Conservation (phyloP, 1,140 invertebrate species). For the Bombus vancouverensis region DNA sequence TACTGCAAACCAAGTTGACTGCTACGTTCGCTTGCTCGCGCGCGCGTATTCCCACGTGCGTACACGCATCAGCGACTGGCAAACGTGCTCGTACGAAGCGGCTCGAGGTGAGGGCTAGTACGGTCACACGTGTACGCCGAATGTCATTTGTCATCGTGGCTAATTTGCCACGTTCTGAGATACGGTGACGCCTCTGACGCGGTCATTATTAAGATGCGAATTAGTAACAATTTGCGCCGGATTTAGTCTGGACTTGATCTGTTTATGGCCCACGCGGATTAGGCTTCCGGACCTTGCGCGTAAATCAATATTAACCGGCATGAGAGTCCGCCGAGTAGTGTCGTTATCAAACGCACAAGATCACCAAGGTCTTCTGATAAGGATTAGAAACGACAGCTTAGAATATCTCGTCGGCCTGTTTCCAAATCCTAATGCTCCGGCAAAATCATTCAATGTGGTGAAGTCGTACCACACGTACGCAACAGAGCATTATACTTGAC, state of each 20-base stretch:
- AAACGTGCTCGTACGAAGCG: constrained; percentile 56
- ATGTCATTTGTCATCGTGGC: constrained; percentile 82
- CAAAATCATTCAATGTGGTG: too few species aligned
- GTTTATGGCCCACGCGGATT: constrained; percentile 81
- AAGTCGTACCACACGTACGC: too few species aligned
- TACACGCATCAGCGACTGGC: constrained; percentile 43
- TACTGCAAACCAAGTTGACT: not conserved
- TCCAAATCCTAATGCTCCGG: not conserved
- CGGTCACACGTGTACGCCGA: constrained; percentile 72
- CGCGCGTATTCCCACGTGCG: constrained; percentile 56
- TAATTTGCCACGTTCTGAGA: constrained; percentile 83
- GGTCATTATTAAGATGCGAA: constrained; percentile 83
- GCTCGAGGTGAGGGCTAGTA: constrained; percentile 47
- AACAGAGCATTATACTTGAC: too few species aligned
- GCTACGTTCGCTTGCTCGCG: not conserved
- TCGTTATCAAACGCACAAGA: constrained; percentile 57
- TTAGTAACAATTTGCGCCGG: constrained; percentile 83
- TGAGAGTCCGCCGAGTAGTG: constrained; percentile 52
- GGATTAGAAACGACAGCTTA: constrained; percentile 44
- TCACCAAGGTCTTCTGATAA: constrained; percentile 45
- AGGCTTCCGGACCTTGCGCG: constrained; percentile 76
- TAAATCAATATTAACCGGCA: constrained; percentile 81
- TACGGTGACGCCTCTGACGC: constrained; percentile 82
- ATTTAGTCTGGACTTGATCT: constrained; percentile 82
- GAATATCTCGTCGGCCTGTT: not conserved